Conservation (phyloP, 2,113 vertebrate genomes). For the Osmerus mordax region DNA sequence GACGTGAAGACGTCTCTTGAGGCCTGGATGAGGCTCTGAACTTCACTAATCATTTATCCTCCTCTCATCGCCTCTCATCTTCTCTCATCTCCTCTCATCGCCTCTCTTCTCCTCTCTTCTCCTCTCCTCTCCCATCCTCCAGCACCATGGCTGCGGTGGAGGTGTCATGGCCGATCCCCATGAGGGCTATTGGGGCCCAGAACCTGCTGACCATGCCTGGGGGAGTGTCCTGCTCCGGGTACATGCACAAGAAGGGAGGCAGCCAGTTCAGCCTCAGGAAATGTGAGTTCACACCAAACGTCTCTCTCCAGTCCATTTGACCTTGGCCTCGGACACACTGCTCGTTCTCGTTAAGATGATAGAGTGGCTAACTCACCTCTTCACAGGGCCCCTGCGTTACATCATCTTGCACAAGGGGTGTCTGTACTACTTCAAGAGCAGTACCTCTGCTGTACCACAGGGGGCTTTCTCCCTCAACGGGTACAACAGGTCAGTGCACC, state of each 20-base stretch:
- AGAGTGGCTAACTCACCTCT: not conserved
- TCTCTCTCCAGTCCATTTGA: not conserved
- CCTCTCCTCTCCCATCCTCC: not conserved
- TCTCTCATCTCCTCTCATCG: conserved; percentile 4
- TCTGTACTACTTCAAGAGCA: conserved; percentile 95
- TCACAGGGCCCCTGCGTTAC: conserved; percentile 89
- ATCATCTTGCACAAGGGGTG: conserved; percentile 93
- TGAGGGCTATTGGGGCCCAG: conserved; percentile 97
- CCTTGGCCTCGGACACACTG: too few relatives aligned
- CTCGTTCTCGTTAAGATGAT: not conserved
- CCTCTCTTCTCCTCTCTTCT: not conserved
- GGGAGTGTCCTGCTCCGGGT: conserved; percentile 84
- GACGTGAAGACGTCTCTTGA: too few relatives aligned
- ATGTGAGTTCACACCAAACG: conserved; percentile 75
- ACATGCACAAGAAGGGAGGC: conserved; percentile 97
- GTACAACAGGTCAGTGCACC: conserved; percentile 88
- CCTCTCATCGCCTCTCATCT: not conserved
- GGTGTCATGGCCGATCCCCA: conserved; percentile 87
- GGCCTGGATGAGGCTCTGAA: not conserved
- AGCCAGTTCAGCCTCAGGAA: conserved; percentile 92
- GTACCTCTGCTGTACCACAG: conserved; percentile 88
- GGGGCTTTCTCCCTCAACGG: conserved; percentile 95
- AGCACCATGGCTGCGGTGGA: conserved; percentile 86
- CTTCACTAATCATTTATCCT: not conserved
- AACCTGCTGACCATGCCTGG: conserved; percentile 97